These are phyloP conservation scores for Coptotermes formosanus DNA, from an alignment of 1,140 invertebrate species.

Conservation along the genomic window DNA sequence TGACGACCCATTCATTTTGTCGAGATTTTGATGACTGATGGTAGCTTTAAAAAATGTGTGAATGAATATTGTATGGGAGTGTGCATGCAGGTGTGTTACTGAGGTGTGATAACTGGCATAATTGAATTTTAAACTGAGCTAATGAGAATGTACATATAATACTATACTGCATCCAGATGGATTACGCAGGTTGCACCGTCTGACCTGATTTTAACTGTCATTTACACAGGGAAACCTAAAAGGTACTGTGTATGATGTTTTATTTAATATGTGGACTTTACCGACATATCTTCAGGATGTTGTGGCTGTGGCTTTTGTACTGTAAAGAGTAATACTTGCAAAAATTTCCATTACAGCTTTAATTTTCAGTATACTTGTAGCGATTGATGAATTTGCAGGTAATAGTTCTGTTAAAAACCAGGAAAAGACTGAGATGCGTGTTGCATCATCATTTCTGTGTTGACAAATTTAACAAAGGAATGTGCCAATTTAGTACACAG, in stretches of 20 bases:
- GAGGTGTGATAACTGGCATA: neutral
- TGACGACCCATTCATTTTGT: neutral
- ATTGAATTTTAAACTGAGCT: neutral
- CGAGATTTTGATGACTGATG: neutral
- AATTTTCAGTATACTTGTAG: neutral
- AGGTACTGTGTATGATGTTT: neutral
- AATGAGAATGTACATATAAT: neutral
- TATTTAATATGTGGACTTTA: neutral
- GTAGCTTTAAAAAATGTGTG: constrained; percentile 3
- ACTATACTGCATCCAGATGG: neutral
- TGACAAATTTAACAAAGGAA: neutral
- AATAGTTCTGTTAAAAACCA: neutral
- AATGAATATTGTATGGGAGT: neutral
- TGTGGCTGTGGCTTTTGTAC: neutral
- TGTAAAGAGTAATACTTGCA: neutral
- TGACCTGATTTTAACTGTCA: constrained; percentile 2
- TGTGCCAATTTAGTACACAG: neutral
- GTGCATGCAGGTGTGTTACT: neutral
- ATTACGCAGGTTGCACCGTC: neutral
- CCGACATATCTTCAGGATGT: neutral
- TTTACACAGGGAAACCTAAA: constrained; percentile 5
- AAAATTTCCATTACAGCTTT: neutral
- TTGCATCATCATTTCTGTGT: neutral
- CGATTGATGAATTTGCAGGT: neutral
- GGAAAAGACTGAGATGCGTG: neutral